Evolutionary conservation across 2,888 invertebrate genomes (phyloP).

Genomic region (Drosophila maculinotata): DNA sequence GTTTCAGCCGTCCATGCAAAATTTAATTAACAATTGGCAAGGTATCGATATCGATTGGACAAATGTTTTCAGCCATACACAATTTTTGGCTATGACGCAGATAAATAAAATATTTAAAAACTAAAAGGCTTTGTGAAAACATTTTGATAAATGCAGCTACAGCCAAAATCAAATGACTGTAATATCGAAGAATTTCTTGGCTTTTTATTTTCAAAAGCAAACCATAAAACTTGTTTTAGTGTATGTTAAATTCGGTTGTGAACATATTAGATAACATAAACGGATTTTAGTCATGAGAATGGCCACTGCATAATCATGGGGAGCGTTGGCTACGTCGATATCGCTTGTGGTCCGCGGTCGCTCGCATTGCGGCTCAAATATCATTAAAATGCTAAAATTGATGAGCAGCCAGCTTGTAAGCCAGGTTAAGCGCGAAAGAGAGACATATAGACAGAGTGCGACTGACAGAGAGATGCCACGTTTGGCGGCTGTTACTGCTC

Average conservation of each 20-base stretch:
- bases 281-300: conserved; percentile 13
- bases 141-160: too few species aligned
- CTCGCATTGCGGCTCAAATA: conserved; percentile 67
- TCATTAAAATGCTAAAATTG: conserved; percentile 79
- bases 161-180: too few species aligned
- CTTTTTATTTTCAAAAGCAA: too few species aligned
- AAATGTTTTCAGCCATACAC: too few species aligned
- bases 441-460: not conserved
- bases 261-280: not conserved
- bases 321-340: conserved; percentile 9
- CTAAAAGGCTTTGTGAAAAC: not conserved
- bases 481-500: conserved; percentile 6
- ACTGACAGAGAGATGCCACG: not conserved
- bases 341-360: conserved; percentile 35
- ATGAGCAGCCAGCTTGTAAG: conserved; percentile 52
- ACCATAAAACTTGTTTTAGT: not conserved
- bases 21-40: too few species aligned
- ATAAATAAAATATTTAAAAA: not conserved
- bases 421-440: conserved; percentile 8
- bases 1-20: too few species aligned
- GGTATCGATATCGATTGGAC: too few species aligned
- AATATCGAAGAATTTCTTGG: too few species aligned
- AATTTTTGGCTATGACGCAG: too few species aligned
- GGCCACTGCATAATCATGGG: conserved; percentile 15
- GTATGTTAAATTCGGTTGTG: not conserved